Evolutionary conservation across 2,113 vertebrate genomes (phyloP), one percentile per base, ranked within the genome.

Genomic region (Rhizomys pruinosus): DNA sequence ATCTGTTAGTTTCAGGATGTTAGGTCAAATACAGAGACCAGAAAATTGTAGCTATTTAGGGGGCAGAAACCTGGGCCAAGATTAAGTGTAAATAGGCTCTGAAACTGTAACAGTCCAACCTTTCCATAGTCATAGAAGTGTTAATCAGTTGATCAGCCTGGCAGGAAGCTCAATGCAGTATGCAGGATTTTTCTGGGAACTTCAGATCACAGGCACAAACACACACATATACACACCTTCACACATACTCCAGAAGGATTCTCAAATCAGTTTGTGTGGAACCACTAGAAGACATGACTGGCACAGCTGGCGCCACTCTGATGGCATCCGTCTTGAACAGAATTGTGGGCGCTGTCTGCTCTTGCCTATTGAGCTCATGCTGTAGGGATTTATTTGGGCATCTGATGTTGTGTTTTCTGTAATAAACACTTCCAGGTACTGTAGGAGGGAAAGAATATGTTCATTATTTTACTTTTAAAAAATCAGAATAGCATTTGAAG

Each of bases 401-500:
- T 52, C 86, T 42, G n/a, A 68, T 61, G 92, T 87, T 82, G n/a
- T 64, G 32, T 84, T 92, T 97, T 95, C 74, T 74, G 19, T 25
- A 87, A 37, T 27, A 90, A 87, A 90, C 66, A 71, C 13, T 87
- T 8, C 92, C 94, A 61, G 59, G 22, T 68, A 17, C 66, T 77
- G 27, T 47, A 94, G 93, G 66, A 91, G 17, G 34, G 39, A 95
- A 80, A 27, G 71, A 92, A 84, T 89, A 71, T 68, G 93, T 12
- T 77, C 90, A 73, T 88, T 73, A 96, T 95, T 93, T 92, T 39
- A 86, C 59, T 57, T 82, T 86, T 34, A 86, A 90, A 93, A 63
- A 85, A 29, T 52, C 34, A 8, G 90, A 96, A 95, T 89, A 94
- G 96, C 12, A 3, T 19, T 23, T 66, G 11, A 34, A 1, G 15